Conservation (phyloP, 2,888 invertebrate genomes). For the Drosophila sordidula region DNA sequence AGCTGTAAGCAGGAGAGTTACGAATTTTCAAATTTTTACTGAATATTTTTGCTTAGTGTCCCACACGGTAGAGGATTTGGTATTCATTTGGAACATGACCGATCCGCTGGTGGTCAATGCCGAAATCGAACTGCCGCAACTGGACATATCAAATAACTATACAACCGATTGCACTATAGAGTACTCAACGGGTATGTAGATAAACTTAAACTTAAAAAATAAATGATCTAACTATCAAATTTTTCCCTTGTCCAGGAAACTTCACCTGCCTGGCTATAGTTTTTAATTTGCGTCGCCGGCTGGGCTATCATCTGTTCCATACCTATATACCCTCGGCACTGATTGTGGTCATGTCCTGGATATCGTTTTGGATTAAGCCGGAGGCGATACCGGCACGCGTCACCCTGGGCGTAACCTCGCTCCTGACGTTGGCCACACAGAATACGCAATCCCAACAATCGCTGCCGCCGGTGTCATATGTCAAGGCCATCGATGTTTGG, state of each 20-base stretch:
- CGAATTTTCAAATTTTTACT: conserved; percentile 3
- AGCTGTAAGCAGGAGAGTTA: conserved; percentile 90
- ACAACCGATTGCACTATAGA: conserved; percentile 97
- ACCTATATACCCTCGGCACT: conserved; percentile 96
- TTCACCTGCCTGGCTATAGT: conserved; percentile 96
- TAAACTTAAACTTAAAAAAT: neutral
- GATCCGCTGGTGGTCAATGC: conserved; percentile 95
- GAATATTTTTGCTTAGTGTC: conserved; percentile 89
- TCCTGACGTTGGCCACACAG: conserved; percentile 95
- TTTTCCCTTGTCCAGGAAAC: conserved; percentile 87
- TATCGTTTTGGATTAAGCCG: conserved; percentile 97
- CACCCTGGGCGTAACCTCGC: conserved; percentile 94
- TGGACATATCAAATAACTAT: conserved; percentile 93
- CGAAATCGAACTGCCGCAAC: conserved; percentile 95
- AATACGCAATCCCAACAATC: conserved; percentile 96
- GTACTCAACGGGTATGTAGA: conserved; percentile 89
- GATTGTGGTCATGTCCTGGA: conserved; percentile 98
- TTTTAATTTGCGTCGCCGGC: conserved; percentile 92
- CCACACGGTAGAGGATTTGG: conserved; percentile 96
- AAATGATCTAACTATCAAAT: neutral
- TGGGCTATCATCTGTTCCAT: conserved; percentile 96
- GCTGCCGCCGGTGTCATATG: conserved; percentile 95
- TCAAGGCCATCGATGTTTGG: conserved; percentile 96
- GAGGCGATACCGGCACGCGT: conserved; percentile 96
- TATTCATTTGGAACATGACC: conserved; percentile 97